Percentiles rank a stretch among this genome's conserved stretches.
Evolutionary conservation across 2,113 vertebrate species (phyloP).

Genomic region (Actenoides lindsayi): DNA sequence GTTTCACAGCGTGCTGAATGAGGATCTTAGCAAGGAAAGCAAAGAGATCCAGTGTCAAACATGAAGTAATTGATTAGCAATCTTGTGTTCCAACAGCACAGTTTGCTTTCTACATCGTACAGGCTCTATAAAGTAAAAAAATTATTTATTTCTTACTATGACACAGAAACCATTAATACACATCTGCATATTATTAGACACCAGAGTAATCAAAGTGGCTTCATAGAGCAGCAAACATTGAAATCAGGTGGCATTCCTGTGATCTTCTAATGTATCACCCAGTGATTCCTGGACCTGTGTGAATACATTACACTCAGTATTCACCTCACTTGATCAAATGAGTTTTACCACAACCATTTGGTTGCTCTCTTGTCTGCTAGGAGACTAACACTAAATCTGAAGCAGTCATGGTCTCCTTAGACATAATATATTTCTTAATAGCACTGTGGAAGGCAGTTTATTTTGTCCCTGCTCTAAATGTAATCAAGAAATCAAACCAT

Average conservation of each 20-base stretch:
- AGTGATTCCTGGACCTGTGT: neutral
- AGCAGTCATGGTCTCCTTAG: neutral
- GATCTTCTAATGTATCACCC: neutral
- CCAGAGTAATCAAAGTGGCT: neutral
- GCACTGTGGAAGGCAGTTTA: neutral
- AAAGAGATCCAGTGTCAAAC: neutral
- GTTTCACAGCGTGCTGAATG: neutral
- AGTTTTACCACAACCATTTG: neutral
- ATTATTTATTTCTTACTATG: neutral
- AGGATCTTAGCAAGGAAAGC: neutral
- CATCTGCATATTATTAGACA: neutral
- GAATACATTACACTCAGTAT: neutral
- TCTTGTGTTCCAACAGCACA: neutral
- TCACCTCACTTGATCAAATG: neutral
- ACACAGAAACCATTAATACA: neutral
- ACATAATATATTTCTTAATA: neutral
- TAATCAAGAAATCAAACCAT: neutral
- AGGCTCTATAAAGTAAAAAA: neutral
- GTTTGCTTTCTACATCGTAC: neutral
- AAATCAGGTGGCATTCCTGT: neutral
- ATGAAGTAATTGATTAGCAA: neutral
- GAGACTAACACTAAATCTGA: neutral
- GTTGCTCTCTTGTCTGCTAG: neutral
- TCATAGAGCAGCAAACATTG: neutral
- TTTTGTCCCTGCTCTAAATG: neutral